phyloP scores from a whole-genome alignment of 1,140 invertebrate genomes.

The Pteromalus puparum region DNA sequence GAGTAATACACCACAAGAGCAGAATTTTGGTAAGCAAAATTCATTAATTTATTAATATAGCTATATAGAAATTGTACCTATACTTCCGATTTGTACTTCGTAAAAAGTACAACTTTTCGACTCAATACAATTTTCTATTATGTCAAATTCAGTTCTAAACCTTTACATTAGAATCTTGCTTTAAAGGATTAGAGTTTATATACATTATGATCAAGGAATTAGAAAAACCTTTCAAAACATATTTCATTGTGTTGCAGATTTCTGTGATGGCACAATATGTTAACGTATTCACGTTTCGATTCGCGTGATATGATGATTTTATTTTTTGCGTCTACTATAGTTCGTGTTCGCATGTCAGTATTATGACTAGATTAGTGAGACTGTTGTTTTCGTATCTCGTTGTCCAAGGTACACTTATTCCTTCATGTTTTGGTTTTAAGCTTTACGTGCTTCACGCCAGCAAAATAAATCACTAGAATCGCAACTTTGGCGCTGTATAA shows the following conservation, averaged over 20 bases:
- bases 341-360: slow-evolving; percentile 37
- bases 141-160: neutral
- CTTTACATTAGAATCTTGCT: slow-evolving; percentile 9
- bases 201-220: slow-evolving; percentile 38
- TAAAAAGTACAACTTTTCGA: no score
- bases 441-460: slow-evolving; percentile 37
- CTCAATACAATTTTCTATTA: no score
- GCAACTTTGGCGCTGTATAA: slow-evolving; percentile 46
- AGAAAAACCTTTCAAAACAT: slow-evolving; percentile 33
- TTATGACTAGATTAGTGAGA: slow-evolving; percentile 53
- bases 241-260: slow-evolving; percentile 30
- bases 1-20: slow-evolving; percentile 2
- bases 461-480: slow-evolving; percentile 51
- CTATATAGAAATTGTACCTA: no score
- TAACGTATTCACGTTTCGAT: slow-evolving; percentile 36
- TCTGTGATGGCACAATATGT: slow-evolving; percentile 45
- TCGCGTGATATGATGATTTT: slow-evolving; percentile 41
- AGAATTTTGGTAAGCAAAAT: slow-evolving; percentile 1
- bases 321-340: slow-evolving; percentile 10
- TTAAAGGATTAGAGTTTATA: slow-evolving; percentile 38
- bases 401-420: slow-evolving; percentile 44
- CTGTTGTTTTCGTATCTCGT: slow-evolving; percentile 34
- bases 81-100: no score
- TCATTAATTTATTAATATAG: neutral
- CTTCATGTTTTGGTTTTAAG: slow-evolving; percentile 46